Base-by-base conservation (phyloP, 2,113 vertebrate genomes). In the Muntiacus muntjak region DNA sequence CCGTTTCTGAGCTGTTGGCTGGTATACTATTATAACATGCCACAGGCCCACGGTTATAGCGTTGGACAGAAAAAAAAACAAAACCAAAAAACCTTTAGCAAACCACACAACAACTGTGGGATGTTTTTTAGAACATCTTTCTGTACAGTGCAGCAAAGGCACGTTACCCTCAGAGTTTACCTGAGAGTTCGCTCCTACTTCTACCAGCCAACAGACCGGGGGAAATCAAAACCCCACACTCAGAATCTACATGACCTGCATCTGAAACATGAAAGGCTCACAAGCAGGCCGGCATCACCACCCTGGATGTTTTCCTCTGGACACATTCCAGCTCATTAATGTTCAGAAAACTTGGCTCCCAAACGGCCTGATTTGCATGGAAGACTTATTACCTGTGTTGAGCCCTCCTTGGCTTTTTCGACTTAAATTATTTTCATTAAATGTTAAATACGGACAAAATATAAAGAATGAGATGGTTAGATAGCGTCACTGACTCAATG, bases 261-360 rank as follows among this genome's bases (percentile, higher is more conserved):
- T 54, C 19, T 92, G 76, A 74, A 74, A 89, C 76, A 93, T 8
- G 45, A 78, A 88, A 96, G 76, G 54, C 45, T 96, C 19, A 30
- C 28, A n/a, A 82, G 13, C 40, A 88, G 47, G 83, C 50, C 67
- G 28, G 16, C 13, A 87, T 43, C 23, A 87, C 74, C 25, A 81
- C 30, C 17, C 30, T 57, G 83, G 36, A 87, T 33, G 58, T 67
- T 92, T n/a, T 96, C 40, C 90, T 74, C 60, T 83, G 76, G 76
- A 83, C 28, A 88, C 28, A 60, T 74, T 88, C 33, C 33, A 88
- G 52, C 55, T 96, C 74, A 43, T 88, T 62, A 88, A 88, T 52
- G n/a, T 40, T 54, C 33, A 43, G 67, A 92, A 82, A 57, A 95
- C 50, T 43, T 88, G 60, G 71, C 26, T 71, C 40, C 52, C 60